These are phyloP conservation scores for Leptogaster cylindrica DNA, from an alignment of 2,888 invertebrate species.

Conservation along the genomic window DNA sequence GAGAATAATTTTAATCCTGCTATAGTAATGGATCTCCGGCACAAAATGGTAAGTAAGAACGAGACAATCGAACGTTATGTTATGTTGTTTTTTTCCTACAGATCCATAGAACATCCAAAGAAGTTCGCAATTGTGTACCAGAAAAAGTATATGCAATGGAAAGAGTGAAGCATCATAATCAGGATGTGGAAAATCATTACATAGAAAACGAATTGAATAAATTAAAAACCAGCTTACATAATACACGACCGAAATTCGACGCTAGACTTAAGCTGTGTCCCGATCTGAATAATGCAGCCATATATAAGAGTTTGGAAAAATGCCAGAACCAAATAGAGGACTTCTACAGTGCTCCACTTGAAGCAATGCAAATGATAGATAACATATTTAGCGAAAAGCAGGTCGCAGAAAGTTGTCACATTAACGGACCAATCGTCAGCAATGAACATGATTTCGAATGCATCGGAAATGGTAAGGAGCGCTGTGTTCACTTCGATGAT, in stretches of 20 bases:
- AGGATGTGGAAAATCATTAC: slow-evolving; percentile 57
- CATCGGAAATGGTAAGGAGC: background rate
- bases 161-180: slow-evolving; percentile 56
- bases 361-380: slow-evolving; percentile 48
- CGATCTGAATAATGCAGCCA: slow-evolving; percentile 52
- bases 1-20: slow-evolving; percentile 54
- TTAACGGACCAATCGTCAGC: background rate
- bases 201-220: slow-evolving; percentile 58
- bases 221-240: slow-evolving; percentile 57
- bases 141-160: slow-evolving; percentile 49
- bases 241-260: slow-evolving; percentile 49
- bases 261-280: slow-evolving; percentile 40
- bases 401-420: too few species aligned
- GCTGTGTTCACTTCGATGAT: slow-evolving; percentile 55
- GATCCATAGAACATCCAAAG: slow-evolving; percentile 43
- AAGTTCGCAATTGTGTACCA: slow-evolving; percentile 52
- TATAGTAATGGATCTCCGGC: slow-evolving; percentile 60
- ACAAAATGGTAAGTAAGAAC: slow-evolving; percentile 55
- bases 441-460: too few species aligned
- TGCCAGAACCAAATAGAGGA: slow-evolving; percentile 55
- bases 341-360: slow-evolving; percentile 56
- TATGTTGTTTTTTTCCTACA: background rate
- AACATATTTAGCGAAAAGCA: slow-evolving; percentile 45
- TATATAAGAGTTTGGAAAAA: slow-evolving; percentile 55
- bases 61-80: background rate